Percentiles rank a stretch among this genome's conserved stretches.
These are phyloP conservation scores for Micoletzkya japonica DNA, from an alignment of 2,888 invertebrate genomes.

Conservation along the genomic window DNA sequence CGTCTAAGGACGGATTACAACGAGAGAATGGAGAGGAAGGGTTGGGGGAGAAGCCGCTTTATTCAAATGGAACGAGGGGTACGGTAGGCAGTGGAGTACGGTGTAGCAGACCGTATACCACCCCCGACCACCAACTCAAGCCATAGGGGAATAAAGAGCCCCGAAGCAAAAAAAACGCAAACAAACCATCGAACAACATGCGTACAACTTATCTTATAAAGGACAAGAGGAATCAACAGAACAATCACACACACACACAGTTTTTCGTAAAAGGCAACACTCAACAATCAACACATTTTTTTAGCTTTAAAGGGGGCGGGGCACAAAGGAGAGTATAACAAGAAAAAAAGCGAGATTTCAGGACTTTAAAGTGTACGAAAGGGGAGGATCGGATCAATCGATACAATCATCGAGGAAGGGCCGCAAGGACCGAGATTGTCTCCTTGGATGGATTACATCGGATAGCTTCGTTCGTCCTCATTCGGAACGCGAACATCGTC, in stretches of 20 bases:
- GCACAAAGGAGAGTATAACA: conserved; percentile 12
- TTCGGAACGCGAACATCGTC: conserved; percentile 83
- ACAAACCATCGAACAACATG: neutral
- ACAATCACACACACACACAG: no score
- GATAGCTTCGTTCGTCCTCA: conserved; percentile 42
- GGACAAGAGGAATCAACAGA: no score
- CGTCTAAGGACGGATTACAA: no score
- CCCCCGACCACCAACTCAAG: neutral
- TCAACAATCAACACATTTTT: no score
- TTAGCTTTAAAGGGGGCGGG: no score
- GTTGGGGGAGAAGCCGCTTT: neutral
- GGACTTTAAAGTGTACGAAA: neutral
- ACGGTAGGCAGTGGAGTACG: neutral
- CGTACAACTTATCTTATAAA: no score
- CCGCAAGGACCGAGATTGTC: neutral
- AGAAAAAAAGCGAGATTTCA: neutral
- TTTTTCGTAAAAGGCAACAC: no score
- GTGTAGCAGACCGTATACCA: conserved; percentile 2
- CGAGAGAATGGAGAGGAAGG: neutral
- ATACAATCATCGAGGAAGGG: conserved; percentile 6
- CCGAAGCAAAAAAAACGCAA: conserved; percentile 1
- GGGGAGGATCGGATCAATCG: neutral
- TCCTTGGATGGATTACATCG: conserved; percentile 15
- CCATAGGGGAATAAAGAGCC: conserved; percentile 5
- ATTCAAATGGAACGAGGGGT: neutral